Conservation (phyloP, 2,797 vertebrate species). For the Sarcophilus harrisii region DNA sequence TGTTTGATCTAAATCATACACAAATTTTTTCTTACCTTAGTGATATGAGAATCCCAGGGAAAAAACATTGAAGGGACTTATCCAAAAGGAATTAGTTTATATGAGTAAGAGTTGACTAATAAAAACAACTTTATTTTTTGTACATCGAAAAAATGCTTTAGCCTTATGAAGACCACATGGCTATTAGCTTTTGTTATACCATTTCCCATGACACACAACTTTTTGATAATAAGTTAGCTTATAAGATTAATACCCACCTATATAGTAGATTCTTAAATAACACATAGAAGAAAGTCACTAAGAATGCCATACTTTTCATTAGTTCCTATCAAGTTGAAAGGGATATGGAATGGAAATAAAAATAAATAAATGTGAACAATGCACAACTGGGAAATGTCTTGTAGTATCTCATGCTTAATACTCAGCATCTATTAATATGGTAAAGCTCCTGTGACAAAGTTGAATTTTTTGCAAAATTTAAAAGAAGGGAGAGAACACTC, state of each 20-base stretch:
- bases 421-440: neutral
- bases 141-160: neutral
- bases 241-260: neutral
- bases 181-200: neutral
- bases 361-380: neutral
- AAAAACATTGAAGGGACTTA: neutral
- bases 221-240: neutral
- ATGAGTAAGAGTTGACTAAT: neutral
- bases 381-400: neutral
- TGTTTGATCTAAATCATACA: neutral
- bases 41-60: neutral
- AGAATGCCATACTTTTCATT: neutral
- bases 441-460: neutral
- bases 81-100: neutral
- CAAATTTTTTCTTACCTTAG: neutral
- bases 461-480: neutral
- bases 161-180: neutral
- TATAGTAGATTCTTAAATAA: neutral
- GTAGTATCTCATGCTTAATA: neutral
- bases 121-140: neutral
- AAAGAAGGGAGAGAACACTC: neutral
- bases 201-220: too few relatives aligned
- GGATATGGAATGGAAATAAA: neutral
- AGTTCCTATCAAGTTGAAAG: neutral
- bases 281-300: neutral